A percentile compares a stretch with the other conserved stretches of the same genome.
Conservation (phyloP, 2,888 invertebrate species). For the Polyploca ridens region DNA sequence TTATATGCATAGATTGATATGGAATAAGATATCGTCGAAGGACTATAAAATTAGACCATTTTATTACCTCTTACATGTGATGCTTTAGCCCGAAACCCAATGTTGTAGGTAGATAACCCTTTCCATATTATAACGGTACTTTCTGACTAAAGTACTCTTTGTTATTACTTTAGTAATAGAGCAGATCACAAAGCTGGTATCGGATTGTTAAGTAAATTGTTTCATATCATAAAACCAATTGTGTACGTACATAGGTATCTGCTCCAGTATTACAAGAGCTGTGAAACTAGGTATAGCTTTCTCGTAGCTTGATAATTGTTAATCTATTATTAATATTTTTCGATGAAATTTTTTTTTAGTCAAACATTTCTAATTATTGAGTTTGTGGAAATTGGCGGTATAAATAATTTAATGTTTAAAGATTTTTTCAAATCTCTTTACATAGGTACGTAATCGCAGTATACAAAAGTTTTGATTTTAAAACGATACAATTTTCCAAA, state of each 20-base stretch:
- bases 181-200: constrained; percentile 19
- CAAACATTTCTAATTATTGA: too few relatives aligned
- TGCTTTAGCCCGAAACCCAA: not conserved
- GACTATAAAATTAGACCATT: constrained; percentile 10
- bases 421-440: too few relatives aligned
- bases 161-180: too few relatives aligned
- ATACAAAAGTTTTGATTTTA: too few relatives aligned
- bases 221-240: constrained; percentile 39
- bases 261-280: not conserved
- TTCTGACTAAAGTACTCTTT: not conserved
- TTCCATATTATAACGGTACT: not conserved
- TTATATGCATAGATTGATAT: constrained; percentile 6
- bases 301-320: constrained; percentile 14
- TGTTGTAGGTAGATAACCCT: not conserved
- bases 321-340: too few relatives aligned
- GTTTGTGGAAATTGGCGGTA: too few relatives aligned
- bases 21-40: not conserved
- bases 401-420: too few relatives aligned
- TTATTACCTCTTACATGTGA: not conserved
- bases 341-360: too few relatives aligned
- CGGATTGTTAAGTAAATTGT: constrained; percentile 42
- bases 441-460: too few relatives aligned
- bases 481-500: too few relatives aligned
- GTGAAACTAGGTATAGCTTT: not conserved
- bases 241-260: not conserved